Evolutionary conservation across 2,888 invertebrate genomes (phyloP).

Genomic region (Lepetodrilus schrolli): DNA sequence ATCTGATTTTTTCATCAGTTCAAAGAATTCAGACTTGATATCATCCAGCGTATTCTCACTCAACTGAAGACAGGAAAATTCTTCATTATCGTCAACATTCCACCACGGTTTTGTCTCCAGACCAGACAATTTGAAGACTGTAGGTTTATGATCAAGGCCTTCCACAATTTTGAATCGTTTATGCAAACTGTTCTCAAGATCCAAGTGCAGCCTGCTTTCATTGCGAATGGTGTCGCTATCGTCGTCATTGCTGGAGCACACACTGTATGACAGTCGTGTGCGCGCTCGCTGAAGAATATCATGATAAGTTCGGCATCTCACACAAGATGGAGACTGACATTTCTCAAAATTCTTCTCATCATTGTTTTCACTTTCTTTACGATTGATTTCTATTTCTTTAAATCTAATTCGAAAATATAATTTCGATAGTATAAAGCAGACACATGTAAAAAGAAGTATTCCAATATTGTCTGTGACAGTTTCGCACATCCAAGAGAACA

Average conservation of each 20-base stretch:
- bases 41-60: slow-evolving; percentile 28
- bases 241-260: neutral
- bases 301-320: slow-evolving; percentile 40
- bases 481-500: slow-evolving; percentile 6
- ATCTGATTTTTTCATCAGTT: slow-evolving; percentile 31
- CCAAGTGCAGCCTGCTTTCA: neutral
- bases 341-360: slow-evolving; percentile 1
- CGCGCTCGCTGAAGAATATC: slow-evolving; percentile 39
- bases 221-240: neutral
- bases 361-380: neutral
- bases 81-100: slow-evolving; percentile 18
- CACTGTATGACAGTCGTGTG: slow-evolving; percentile 38
- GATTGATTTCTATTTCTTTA: neutral
- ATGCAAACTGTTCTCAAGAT: slow-evolving; percentile 15
- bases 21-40: slow-evolving; percentile 38
- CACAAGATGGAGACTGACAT: slow-evolving; percentile 42
- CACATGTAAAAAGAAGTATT: neutral
- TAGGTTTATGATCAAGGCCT: slow-evolving; percentile 32
- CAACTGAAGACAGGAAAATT: slow-evolving; percentile 32
- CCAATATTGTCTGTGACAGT: slow-evolving; percentile 4
- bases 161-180: neutral
- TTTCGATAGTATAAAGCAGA: slow-evolving; percentile 16
- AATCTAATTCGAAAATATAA: slow-evolving; percentile 21
- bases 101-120: slow-evolving; percentile 39
- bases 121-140: slow-evolving; percentile 41